Evolutionary conservation across 2,113 vertebrate species (phyloP), one percentile per base, ranked within the genome.

Genomic region (Ciconia boyciana): DNA sequence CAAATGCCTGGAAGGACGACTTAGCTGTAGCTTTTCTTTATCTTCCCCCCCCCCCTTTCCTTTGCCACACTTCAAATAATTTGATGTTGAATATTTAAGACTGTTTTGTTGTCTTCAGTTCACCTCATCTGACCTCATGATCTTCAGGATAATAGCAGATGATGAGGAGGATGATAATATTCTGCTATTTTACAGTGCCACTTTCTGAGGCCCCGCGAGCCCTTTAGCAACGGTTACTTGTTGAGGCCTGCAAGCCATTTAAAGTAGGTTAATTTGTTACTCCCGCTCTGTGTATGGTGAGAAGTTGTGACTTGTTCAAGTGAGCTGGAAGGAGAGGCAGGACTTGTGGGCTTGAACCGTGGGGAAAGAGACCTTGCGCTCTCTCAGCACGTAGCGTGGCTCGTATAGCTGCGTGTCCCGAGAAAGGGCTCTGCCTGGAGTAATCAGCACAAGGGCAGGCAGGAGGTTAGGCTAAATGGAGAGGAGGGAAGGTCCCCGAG

Each of bases 331-430:
- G 39, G 44, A 49, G n/a, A 87, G 49, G 58, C 39, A 72, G 64
- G 39, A 76, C 49, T 34, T 79, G 55, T 62, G 43, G 72, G n/a
- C 75, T 79, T 18, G 26, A 61, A 49, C 34, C 0, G 0, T 19
- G 7, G 32, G 81, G 39, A 51, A 52, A 39, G 32, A 15, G 28
- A 44, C 39, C 13, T 44, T 21, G 70, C 0, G 6, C 10, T n/a
- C 75, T 48, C 75, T 36, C 58, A 28, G 31, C 58, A 7, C 0
- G 0, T 3, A 20, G 39, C 0, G 0, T 14, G n/a, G 70, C 66
- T 90, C 8, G 0, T 24, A 5, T 2, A 48, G 70, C 46, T 58
- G 9, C 2, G 0, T 5, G 29, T 60, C 43, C 49, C 0, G 0
- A 15, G 74, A 64, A 85, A 29, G 19, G 36, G 28, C 29, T 90